phyloP scores from a whole-genome alignment of 2,113 vertebrate species.

The Ascaphus truei region DNA sequence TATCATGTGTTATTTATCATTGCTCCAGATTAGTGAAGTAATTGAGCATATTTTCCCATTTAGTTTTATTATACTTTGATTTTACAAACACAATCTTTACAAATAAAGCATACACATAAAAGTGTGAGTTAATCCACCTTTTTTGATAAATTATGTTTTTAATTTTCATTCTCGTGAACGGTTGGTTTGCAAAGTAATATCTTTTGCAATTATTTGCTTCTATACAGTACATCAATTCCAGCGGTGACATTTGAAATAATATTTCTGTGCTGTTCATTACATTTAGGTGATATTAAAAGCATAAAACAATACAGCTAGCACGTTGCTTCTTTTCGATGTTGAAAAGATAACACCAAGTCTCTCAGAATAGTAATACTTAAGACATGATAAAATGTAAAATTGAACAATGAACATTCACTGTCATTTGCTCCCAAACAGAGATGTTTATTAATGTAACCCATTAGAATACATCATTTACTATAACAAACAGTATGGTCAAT shows the following conservation, averaged over 20 bases:
- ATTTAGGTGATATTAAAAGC: slow-evolving; percentile 17
- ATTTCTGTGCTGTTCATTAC: background rate
- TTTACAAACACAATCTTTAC: background rate
- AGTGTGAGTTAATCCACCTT: background rate
- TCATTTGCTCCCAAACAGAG: background rate
- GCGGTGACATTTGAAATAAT: background rate
- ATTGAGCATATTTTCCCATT: background rate
- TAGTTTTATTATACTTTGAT: background rate
- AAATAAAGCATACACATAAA: background rate
- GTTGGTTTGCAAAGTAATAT: background rate
- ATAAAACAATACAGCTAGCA: slow-evolving; percentile 1
- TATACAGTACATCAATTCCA: background rate
- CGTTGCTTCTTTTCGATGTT: background rate
- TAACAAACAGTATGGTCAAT: background rate
- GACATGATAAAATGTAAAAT: background rate
- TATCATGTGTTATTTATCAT: no score
- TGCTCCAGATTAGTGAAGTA: no score
- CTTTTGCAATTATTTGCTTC: background rate
- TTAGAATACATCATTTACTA: background rate
- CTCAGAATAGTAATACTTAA: background rate
- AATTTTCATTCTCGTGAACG: background rate
- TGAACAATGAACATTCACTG: no score
- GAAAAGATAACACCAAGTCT: background rate
- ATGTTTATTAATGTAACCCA: background rate
- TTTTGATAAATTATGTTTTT: background rate